Evolutionary conservation across 2,888 invertebrate species (phyloP).

Genomic region (Drosophila subsilvestris): DNA sequence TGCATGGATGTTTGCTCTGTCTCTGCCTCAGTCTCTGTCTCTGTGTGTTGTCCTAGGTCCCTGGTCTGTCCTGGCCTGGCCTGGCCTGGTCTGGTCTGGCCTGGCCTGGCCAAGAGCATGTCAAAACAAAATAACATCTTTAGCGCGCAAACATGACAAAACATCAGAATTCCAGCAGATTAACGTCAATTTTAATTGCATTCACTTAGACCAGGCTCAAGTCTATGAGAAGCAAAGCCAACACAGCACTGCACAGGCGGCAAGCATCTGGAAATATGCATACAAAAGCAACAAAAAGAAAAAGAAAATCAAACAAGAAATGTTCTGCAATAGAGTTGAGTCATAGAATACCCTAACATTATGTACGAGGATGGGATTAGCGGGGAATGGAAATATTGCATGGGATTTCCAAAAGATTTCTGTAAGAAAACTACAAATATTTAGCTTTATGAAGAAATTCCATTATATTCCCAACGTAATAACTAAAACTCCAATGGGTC

Average conservation of each 20-base stretch:
- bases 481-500: constrained; percentile 26
- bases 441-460: not conserved
- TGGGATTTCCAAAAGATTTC: not conserved
- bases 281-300: constrained; percentile 34
- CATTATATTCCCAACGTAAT: not conserved
- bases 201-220: constrained; percentile 69
- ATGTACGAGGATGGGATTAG: constrained; percentile 5
- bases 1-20: constrained; percentile 24
- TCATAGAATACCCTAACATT: constrained; percentile 27
- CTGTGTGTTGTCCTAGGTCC: not conserved
- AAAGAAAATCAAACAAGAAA: constrained; percentile 13
- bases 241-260: constrained; percentile 9
- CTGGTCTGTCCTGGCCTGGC: constrained; percentile 44
- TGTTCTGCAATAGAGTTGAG: constrained; percentile 5
- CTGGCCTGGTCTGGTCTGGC: constrained; percentile 37
- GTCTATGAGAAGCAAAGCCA: constrained; percentile 61
- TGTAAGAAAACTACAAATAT: not conserved
- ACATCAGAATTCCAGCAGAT: constrained; percentile 80
- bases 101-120: constrained; percentile 73
- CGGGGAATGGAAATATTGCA: not conserved
- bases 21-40: constrained; percentile 27
- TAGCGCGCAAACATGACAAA: constrained; percentile 80
- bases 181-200: constrained; percentile 81
- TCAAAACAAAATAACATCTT: constrained; percentile 80
- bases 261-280: constrained; percentile 65